Conservation (phyloP, 2,113 vertebrate species). For the Gavialis gangeticus region DNA sequence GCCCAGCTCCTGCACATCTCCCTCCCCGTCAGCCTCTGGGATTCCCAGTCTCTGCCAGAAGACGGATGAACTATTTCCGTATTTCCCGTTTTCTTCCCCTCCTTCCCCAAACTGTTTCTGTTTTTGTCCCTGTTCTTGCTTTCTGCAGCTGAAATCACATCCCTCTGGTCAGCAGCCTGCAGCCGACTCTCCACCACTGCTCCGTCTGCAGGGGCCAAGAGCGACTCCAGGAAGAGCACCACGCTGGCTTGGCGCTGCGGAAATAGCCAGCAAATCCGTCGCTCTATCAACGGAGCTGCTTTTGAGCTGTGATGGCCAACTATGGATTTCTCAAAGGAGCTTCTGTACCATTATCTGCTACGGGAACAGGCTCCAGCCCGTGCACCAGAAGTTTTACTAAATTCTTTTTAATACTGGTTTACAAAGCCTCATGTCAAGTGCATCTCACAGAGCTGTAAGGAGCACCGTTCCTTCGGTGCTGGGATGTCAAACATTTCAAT, state of each 20-base stretch:
- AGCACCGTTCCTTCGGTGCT: neutral
- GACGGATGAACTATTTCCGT: slow-evolving; percentile 8
- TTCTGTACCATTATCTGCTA: neutral
- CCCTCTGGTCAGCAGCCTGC: neutral
- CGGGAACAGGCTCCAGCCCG: neutral
- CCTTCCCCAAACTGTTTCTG: slow-evolving; percentile 8
- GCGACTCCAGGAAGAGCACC: neutral
- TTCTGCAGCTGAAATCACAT: neutral
- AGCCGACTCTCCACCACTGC: neutral
- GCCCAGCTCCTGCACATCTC: neutral
- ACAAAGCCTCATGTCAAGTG: neutral
- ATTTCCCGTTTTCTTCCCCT: slow-evolving; percentile 62
- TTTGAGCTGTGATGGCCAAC: fast-evolving
- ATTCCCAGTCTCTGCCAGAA: neutral
- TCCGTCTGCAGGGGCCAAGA: fast-evolving
- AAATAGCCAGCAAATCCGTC: neutral
- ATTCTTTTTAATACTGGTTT: fast-evolving
- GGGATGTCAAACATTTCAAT: neutral
- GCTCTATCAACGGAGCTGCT: neutral
- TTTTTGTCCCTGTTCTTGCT: neutral
- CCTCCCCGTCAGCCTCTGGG: neutral
- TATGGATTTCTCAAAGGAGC: neutral
- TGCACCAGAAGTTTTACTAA: neutral
- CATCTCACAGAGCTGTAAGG: neutral
- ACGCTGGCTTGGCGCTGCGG: neutral